phyloP scores from a whole-genome alignment of 2,888 invertebrate genomes.

The Thysanoteuthis rhombus region DNA sequence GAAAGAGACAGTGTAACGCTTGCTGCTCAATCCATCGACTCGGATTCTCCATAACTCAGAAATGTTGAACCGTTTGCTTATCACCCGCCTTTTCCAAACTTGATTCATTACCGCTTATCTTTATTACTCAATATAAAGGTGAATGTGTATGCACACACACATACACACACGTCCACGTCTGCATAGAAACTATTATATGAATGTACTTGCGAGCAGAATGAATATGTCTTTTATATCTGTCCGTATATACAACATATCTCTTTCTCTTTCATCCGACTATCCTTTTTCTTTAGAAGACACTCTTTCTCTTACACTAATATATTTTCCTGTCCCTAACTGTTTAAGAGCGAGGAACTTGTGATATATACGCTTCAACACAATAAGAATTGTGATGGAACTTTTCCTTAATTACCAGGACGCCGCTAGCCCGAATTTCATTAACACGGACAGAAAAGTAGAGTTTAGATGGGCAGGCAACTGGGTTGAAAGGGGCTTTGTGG shows the following conservation, averaged over 20 bases:
- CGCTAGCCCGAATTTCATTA: background rate
- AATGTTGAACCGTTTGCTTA: background rate
- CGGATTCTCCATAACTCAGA: background rate
- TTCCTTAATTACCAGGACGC: background rate
- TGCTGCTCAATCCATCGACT: background rate
- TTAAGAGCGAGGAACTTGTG: background rate
- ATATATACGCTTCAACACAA: constrained; percentile 12
- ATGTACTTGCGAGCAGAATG: background rate
- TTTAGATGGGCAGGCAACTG: background rate
- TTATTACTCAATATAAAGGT: background rate
- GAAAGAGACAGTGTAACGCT: background rate
- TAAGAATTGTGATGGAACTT: background rate
- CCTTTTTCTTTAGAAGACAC: background rate
- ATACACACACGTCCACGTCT: background rate
- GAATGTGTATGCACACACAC: background rate
- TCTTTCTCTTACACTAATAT: background rate
- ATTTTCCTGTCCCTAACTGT: background rate
- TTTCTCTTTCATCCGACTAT: background rate
- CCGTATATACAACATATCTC: background rate
- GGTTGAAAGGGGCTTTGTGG: background rate
- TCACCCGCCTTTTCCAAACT: background rate
- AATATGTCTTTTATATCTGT: background rate
- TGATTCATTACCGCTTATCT: constrained; percentile 12
- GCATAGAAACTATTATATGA: background rate
- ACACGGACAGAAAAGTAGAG: background rate